A percentile compares a stretch with the other conserved stretches of the same genome.
phyloP scores from a whole-genome alignment of 2,797 vertebrate species.

The Vespertilio murinus region DNA sequence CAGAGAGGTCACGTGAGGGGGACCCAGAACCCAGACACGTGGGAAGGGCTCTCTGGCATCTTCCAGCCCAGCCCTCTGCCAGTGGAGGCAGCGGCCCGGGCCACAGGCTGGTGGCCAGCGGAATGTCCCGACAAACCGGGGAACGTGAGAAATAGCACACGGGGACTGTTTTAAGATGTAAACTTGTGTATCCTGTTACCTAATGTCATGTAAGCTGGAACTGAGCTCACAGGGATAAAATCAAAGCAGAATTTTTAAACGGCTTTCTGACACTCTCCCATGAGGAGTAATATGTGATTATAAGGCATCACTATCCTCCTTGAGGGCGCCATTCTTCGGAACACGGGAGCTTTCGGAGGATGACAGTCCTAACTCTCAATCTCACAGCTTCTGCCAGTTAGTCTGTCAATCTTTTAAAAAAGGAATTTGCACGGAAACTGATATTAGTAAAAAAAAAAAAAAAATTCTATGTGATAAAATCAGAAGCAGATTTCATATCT shows the following conservation, averaged over 20 bases:
- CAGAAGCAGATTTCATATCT: constrained; percentile 44
- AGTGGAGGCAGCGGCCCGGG: background rate
- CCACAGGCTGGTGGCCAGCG: background rate
- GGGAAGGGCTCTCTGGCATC: background rate
- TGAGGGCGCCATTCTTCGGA: constrained; percentile 23
- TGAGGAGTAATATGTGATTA: constrained; percentile 1
- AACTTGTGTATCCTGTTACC: background rate
- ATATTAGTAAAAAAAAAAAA: background rate
- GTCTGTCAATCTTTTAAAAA: constrained; percentile 13
- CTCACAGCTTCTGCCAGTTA: constrained; percentile 52
- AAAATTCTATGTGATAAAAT: constrained; percentile 21
- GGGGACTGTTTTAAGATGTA: background rate
- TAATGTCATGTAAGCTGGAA: background rate
- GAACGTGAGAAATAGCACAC: background rate
- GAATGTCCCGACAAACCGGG: background rate
- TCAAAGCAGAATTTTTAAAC: background rate
- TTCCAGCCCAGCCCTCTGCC: background rate
- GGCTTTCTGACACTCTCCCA: background rate
- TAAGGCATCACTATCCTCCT: background rate
- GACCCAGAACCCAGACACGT: background rate
- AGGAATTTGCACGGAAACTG: constrained; percentile 27
- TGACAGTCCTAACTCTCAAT: constrained; percentile 17
- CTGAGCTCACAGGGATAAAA: background rate
- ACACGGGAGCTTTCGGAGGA: background rate
- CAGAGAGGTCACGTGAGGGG: background rate